Percentiles rank a stretch among this genome's conserved stretches.
phyloP scores from a whole-genome alignment of 2,888 invertebrate species.

The Timema cristinae region DNA sequence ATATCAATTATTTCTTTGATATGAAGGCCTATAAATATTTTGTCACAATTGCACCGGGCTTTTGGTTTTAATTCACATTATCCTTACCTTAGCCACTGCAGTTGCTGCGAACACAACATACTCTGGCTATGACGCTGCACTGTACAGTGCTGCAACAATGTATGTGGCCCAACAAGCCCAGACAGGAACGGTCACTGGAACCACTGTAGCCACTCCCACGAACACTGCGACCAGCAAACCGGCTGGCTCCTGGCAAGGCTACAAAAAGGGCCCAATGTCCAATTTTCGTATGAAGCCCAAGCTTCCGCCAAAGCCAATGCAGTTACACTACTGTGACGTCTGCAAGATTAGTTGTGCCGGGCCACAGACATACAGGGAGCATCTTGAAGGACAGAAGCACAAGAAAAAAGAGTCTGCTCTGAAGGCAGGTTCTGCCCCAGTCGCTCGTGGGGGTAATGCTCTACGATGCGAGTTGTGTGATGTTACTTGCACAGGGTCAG shows the following conservation, averaged over 20 bases:
- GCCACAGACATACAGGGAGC: constrained; percentile 87
- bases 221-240: constrained; percentile 40
- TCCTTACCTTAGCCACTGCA: constrained; percentile 40
- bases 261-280: constrained; percentile 48
- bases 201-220: constrained; percentile 24
- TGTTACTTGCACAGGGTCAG: constrained; percentile 97
- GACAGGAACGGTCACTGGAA: constrained; percentile 37
- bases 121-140: constrained; percentile 90
- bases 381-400: constrained; percentile 97
- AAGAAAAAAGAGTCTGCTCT: constrained; percentile 94
- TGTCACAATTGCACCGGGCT: background rate
- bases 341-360: constrained; percentile 98
- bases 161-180: constrained; percentile 79
- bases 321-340: constrained; percentile 96
- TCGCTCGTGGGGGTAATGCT: constrained; percentile 59
- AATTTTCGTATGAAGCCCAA: constrained; percentile 63
- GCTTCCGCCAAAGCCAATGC: constrained; percentile 85
- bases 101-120: constrained; percentile 65
- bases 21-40: no score
- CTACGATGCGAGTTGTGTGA: constrained; percentile 96
- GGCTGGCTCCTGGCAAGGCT: constrained; percentile 57
- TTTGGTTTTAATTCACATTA: background rate
- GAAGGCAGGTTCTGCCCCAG: constrained; percentile 64
- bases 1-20: no score
- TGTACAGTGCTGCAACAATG: constrained; percentile 93